A percentile compares a stretch with the other conserved stretches of the same genome.
These are phyloP conservation scores for Neomorphus geoffroyi DNA, from an alignment of 2,797 vertebrate genomes.

Conservation along the genomic window DNA sequence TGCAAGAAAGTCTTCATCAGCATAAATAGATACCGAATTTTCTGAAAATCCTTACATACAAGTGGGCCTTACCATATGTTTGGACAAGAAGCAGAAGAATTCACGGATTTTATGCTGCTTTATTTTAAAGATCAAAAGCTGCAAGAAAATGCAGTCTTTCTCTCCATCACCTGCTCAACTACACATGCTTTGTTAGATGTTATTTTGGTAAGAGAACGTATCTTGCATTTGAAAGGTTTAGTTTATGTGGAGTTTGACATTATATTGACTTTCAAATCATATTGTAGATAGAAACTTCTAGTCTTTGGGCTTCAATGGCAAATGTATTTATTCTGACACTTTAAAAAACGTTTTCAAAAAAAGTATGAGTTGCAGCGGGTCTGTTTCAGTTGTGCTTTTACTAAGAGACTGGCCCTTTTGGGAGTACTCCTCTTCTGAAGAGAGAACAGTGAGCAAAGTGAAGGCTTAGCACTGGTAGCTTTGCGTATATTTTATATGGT, in stretches of 20 bases:
- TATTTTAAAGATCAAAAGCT: neutral
- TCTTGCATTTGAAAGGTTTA: neutral
- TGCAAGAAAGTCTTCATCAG: neutral
- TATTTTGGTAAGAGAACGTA: neutral
- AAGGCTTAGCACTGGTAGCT: neutral
- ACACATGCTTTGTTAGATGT: accelerated
- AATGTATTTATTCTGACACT: neutral
- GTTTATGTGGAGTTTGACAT: neutral
- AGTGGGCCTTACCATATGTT: neutral
- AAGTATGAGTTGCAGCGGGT: neutral
- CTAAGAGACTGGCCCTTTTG: neutral
- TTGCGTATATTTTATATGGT: neutral
- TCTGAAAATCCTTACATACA: neutral
- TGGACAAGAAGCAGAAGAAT: neutral
- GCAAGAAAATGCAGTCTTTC: neutral
- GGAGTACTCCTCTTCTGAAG: neutral
- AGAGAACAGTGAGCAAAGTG: neutral
- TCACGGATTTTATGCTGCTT: neutral
- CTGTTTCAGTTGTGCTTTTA: neutral
- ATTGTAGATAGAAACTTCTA: neutral
- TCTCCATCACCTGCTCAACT: neutral
- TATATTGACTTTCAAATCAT: neutral
- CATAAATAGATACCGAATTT: neutral
- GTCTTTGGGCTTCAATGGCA: neutral
- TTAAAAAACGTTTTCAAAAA: neutral